Base-by-base conservation (phyloP, 2,888 invertebrate genomes). In the Diadegma fenestrale region DNA sequence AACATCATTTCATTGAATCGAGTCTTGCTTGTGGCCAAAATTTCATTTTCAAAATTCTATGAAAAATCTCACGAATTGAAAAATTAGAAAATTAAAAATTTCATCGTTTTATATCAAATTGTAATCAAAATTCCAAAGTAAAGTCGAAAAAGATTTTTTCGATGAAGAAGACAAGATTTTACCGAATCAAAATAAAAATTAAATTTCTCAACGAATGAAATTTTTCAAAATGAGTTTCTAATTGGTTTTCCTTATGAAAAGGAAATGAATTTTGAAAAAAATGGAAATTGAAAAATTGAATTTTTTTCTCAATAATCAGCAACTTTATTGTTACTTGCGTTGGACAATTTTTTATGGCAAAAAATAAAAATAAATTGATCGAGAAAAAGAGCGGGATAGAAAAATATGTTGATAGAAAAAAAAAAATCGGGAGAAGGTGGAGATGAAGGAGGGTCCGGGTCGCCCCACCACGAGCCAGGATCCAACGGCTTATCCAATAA, bases 361-460 rank as follows among this genome's bases (percentile, higher is more conserved):
- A 58, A 26, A 54, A 8, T 58, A 26, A 14, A 12, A 58, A 58
- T 26, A 58, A 72, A 58, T n/a, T 26, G 22, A n/a, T 12, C 2
- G 33, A 22, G 8, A 33, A 17, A 22, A 72, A 41, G 64, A 61
- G 71, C 58, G 71, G 81, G 69, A 77, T 45, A 86, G 45, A 77
- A 76, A 79, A 68, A 64, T 30, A 73, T 66, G 14, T 48, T 54
- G 45, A 22, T 61, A 22, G 64, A 79, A 80, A 80, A 69, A 80
- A 69, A 83, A 69, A 64, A 76, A 58, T 12, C 3, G 22, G 26
- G 77, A 83, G 86, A 85, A 87, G 87, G 87, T 85, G 88, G 85
- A 88, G 88, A 87, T 78, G 86, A 88, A 89, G 90, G 89, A 88
- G 89, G 90, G 82, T 87, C 90, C 89, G 85, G 82, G 84, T 84